Evolutionary conservation across 2,113 vertebrate genomes (phyloP).

Genomic region (Dryoscopus gambensis): DNA sequence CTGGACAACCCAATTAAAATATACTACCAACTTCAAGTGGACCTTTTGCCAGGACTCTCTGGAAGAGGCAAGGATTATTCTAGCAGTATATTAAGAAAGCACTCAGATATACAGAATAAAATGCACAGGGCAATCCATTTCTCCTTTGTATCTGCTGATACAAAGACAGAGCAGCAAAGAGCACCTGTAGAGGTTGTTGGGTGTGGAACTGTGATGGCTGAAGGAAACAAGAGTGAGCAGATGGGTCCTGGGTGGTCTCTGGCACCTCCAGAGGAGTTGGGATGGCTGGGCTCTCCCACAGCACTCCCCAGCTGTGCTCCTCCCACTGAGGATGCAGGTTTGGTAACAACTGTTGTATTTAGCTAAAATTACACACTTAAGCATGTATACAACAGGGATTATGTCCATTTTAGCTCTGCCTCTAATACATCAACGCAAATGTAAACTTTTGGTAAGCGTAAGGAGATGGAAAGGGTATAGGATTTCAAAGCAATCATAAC

Average conservation of each 20-base stretch:
- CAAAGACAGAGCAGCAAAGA: neutral
- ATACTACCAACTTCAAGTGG: neutral
- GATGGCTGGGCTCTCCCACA: neutral
- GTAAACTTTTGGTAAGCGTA: conserved; percentile 37
- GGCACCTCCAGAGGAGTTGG: neutral
- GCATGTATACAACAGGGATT: conserved; percentile 44
- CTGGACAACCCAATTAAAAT: conserved; percentile 55
- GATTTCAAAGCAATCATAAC: conserved; percentile 67
- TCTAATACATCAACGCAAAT: conserved; percentile 52
- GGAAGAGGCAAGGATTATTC: neutral
- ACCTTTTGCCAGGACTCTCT: neutral
- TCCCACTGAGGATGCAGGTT: neutral
- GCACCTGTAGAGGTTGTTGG: accelerated
- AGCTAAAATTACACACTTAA: conserved; percentile 52
- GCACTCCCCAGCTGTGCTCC: neutral
- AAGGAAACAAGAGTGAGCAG: neutral
- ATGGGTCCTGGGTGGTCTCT: neutral
- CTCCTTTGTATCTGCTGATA: neutral
- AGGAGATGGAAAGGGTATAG: conserved; percentile 48
- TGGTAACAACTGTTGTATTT: conserved; percentile 19
- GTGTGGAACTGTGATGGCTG: neutral
- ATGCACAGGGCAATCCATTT: neutral
- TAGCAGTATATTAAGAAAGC: neutral
- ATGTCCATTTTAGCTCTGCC: conserved; percentile 47
- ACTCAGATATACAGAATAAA: neutral